Base-by-base conservation (phyloP, 2,888 invertebrate genomes). In the Sicus ferrugineus region DNA sequence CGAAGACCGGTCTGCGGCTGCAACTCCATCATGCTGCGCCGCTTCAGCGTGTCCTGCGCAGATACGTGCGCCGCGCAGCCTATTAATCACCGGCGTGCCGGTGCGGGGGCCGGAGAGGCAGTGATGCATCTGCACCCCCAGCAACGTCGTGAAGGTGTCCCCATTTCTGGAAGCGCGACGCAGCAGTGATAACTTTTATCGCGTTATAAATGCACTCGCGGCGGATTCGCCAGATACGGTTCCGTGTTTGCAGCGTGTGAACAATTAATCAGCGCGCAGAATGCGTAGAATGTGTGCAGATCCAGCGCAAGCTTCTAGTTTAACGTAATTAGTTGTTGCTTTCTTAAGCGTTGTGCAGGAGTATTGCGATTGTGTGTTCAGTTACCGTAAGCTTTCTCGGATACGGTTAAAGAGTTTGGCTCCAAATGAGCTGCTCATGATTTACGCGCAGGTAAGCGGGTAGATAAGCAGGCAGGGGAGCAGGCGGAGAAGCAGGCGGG, bases 181-280 rank as follows among this genome's bases (percentile, higher is more conserved):
- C 42, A 26, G 34, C 16, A 48, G 46, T 67, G 67, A 67, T 67
- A 67, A 67, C 46, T 58, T 67, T 67, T 67, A 67, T 67, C 67
- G 67, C 67, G 59, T 67, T 67, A 67, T 67, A 59, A 67, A 67
- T 67, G 67, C 67, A 67, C 59, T 67, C 67, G 30, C 46, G 48
- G 58, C 58, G 67, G 50, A 58, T 67, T 58, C 58, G 46, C 50
- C 59, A 30, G 67, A 67, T 67, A 67, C 46, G 58, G 14, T 46
- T 14, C 30, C 54, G 59, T 59, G 67, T 59, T 54, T 65, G 65
- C 19, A 14, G 65, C 46, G 58, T 67, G 58, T 67, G 46, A 67
- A 67, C 59, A 67, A 67, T 67, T 67, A 67, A 67, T 67, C 67
- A 67, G 58, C 48, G 48, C 6, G 16, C n/a, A 26, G 59, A 54